Percentiles rank a stretch among this genome's conserved stretches.
Evolutionary conservation across 1,140 invertebrate species (phyloP).

Genomic region (Mizuhopecten yessoensis): DNA sequence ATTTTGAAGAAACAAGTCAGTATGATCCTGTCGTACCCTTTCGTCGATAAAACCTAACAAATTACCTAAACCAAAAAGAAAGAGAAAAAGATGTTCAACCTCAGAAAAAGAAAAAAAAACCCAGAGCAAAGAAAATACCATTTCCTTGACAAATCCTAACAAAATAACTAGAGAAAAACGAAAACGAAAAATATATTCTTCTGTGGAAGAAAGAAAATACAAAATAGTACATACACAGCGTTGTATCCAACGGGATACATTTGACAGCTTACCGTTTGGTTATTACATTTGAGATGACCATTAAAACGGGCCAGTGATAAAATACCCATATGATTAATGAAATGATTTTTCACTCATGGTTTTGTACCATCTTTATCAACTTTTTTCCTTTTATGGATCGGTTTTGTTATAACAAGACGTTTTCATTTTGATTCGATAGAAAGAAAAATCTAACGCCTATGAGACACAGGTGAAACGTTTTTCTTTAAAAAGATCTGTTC

Average conservation of each 20-base stretch:
- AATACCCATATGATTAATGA: too few species aligned
- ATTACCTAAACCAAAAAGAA: too few species aligned
- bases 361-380: too few species aligned
- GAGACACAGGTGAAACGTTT: too few species aligned
- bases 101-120: constrained; percentile 71
- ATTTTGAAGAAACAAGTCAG: constrained; percentile 72
- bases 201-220: constrained; percentile 51
- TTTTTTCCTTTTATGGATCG: neutral
- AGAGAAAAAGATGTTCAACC: constrained; percentile 59
- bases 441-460: too few species aligned
- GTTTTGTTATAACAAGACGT: neutral
- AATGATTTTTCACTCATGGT: neutral
- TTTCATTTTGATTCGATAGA: neutral
- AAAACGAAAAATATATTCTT: constrained; percentile 47
- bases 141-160: too few species aligned
- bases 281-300: neutral
- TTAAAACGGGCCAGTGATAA: neutral
- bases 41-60: too few species aligned
- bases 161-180: constrained; percentile 53
- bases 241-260: neutral
- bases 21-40: too few species aligned
- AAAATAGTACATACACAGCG: constrained; percentile 52
- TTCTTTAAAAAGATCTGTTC: too few species aligned
- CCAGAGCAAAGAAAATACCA: constrained; percentile 59
- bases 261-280: constrained; percentile 36